These are phyloP conservation scores for Thomomys bottae DNA, from an alignment of 2,113 vertebrate genomes.

Conservation along the genomic window DNA sequence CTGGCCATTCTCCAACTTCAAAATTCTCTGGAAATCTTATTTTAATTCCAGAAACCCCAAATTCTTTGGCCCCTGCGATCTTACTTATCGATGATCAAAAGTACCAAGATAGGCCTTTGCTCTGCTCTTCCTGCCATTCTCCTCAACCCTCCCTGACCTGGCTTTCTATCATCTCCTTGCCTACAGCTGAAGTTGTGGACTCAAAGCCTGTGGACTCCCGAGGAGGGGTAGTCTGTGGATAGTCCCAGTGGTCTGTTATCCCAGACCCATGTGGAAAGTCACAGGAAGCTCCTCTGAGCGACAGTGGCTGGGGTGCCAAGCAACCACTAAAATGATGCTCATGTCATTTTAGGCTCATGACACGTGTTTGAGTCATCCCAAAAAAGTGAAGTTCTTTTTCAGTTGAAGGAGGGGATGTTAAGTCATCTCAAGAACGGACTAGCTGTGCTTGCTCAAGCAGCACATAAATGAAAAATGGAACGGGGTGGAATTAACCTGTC, in stretches of 20 bases:
- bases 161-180: neutral
- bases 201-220: neutral
- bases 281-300: neutral
- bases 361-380: neutral
- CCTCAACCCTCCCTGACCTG: neutral
- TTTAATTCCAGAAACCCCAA: neutral
- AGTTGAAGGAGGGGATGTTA: neutral
- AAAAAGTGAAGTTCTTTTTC: neutral
- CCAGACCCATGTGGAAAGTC: constrained; percentile 6
- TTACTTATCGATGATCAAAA: neutral
- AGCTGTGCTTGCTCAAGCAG: neutral
- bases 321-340: neutral
- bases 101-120: neutral
- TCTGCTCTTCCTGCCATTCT: neutral
- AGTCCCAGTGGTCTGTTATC: neutral
- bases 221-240: neutral
- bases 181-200: constrained; percentile 32
- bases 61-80: neutral
- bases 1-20: neutral
- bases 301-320: neutral
- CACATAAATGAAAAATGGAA: neutral
- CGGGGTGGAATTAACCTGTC: neutral
- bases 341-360: neutral
- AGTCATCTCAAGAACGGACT: neutral
- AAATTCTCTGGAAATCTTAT: neutral